phyloP scores from a whole-genome alignment of 2,113 vertebrate genomes.

The Ciconia boyciana region DNA sequence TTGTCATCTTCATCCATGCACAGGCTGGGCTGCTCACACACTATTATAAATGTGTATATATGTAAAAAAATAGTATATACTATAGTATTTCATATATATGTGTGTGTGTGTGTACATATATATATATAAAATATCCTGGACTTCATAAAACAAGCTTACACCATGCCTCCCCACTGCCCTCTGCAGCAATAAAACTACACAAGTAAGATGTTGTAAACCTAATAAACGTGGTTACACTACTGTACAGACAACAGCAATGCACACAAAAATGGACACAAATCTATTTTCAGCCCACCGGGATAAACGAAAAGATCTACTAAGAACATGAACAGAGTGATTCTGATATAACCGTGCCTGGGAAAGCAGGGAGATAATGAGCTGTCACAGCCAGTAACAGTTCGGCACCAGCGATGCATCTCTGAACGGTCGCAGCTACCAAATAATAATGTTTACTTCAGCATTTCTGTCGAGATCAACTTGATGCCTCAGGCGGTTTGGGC shows the following conservation, averaged over 20 bases:
- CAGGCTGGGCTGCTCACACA: not conserved
- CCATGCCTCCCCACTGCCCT: not conserved
- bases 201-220: not conserved
- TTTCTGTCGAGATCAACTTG: slow-evolving; percentile 38
- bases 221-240: not conserved
- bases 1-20: not conserved
- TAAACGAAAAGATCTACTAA: not conserved
- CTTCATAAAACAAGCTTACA: not conserved
- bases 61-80: not conserved
- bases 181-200: not conserved
- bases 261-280: not conserved
- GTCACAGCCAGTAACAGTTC: not conserved
- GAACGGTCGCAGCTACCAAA: slow-evolving; percentile 5
- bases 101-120: not conserved
- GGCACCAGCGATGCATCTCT: not conserved
- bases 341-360: not conserved
- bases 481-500: not conserved
- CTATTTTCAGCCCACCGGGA: not conserved
- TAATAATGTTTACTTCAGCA: slow-evolving; percentile 47
- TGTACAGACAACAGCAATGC: not conserved
- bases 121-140: not conserved
- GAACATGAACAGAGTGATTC: not conserved
- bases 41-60: not conserved
- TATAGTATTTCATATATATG: not conserved
- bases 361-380: slow-evolving; percentile 45